Conservation (phyloP, 2,113 vertebrate species). For the Sphyrna mokarran region DNA sequence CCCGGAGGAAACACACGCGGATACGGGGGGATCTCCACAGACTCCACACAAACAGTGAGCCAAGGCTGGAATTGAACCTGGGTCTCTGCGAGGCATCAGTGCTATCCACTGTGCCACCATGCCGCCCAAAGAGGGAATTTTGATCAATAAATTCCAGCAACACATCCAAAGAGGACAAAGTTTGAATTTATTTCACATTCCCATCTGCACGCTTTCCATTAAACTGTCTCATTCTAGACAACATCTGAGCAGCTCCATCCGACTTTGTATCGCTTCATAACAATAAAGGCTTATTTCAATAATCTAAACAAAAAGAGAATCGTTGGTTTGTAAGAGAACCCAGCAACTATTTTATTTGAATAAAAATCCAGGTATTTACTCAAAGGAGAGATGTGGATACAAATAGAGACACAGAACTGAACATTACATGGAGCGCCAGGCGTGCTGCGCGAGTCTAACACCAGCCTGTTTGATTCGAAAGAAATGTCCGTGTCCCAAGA, state of each 20-base stretch:
- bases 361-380: neutral
- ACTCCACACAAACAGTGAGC: too few species aligned
- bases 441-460: neutral
- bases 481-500: neutral
- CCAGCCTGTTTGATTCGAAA: neutral
- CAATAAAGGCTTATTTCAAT: neutral
- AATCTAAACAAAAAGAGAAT: neutral
- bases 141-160: neutral
- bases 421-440: neutral
- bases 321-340: neutral
- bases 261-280: neutral
- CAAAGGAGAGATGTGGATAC: neutral
- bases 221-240: neutral
- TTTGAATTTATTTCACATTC: neutral
- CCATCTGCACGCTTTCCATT: neutral
- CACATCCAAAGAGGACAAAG: neutral
- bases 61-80: too few species aligned
- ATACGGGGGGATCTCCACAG: too few species aligned
- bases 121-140: neutral
- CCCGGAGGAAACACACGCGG: too few species aligned
- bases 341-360: neutral
- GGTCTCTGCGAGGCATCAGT: too few species aligned
- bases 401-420: neutral
- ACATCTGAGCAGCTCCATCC: neutral
- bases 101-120: too few species aligned